These are phyloP conservation scores for Gallinago jamesoni DNA, from an alignment of 2,113 vertebrate species.

Conservation along the genomic window DNA sequence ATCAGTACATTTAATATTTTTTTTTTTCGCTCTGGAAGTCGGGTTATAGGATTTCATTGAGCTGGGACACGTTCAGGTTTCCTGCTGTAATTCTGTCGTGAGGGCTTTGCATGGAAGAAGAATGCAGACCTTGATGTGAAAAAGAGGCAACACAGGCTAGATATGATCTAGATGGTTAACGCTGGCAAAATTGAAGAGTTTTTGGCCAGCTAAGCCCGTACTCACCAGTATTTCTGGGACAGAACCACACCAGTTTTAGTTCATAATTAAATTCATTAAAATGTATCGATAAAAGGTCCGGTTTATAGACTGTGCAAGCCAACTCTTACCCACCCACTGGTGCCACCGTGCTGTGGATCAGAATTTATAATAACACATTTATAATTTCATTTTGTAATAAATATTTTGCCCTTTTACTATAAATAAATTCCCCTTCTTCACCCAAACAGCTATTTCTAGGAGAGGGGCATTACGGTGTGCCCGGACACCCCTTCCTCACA, in stretches of 20 bases:
- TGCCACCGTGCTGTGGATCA: not conserved
- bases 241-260: not conserved
- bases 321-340: not conserved
- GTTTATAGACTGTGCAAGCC: not conserved
- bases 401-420: not conserved
- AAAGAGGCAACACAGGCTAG: not conserved
- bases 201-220: not conserved
- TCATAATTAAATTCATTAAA: not conserved
- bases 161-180: accelerated
- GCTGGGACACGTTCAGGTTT: not conserved
- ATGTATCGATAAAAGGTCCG: not conserved
- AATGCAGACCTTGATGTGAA: not conserved
- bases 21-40: not conserved
- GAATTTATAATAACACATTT: not conserved
- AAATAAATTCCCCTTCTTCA: not conserved
- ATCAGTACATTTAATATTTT: not conserved
- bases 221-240: not conserved
- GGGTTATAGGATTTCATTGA: not conserved
- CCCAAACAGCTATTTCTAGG: not conserved
- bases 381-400: not conserved
- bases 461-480: not conserved
- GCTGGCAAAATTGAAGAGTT: accelerated
- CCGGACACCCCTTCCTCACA: not conserved
- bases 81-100: not conserved
- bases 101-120: not conserved